These are phyloP conservation scores for Anguilla japonica DNA, from an alignment of 2,113 vertebrate genomes.

Conservation along the genomic window DNA sequence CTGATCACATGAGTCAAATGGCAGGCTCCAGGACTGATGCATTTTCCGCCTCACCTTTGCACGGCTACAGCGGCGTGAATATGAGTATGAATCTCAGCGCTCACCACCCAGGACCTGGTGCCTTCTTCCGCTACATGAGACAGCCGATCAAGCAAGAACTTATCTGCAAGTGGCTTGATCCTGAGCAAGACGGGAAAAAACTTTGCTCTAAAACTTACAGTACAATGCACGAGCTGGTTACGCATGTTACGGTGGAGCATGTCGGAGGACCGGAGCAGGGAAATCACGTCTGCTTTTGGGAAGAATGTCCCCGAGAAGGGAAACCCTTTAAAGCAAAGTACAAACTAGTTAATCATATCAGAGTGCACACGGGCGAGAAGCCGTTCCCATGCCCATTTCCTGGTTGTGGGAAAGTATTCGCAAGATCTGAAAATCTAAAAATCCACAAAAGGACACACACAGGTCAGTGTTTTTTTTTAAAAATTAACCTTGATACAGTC, in stretches of 20 bases:
- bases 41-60: constrained; percentile 86
- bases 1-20: constrained; percentile 91
- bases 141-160: constrained; percentile 98
- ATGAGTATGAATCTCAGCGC: constrained; percentile 90
- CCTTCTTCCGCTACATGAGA: constrained; percentile 98
- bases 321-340: constrained; percentile 99
- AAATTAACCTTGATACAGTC: constrained; percentile 37
- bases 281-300: constrained; percentile 98
- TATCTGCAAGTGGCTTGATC: constrained; percentile 96
- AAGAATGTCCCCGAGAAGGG: constrained; percentile 97
- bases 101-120: constrained; percentile 87
- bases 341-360: constrained; percentile 99
- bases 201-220: constrained; percentile 97
- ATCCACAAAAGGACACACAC: constrained; percentile 99
- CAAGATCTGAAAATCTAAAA: constrained; percentile 98
- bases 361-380: constrained; percentile 98
- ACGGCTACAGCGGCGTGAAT: constrained; percentile 85
- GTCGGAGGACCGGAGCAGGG: constrained; percentile 97
- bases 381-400: constrained; percentile 98
- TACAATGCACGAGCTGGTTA: constrained; percentile 98
- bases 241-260: constrained; percentile 97
- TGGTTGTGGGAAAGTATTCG: constrained; percentile 98
- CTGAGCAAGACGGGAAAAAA: constrained; percentile 79
- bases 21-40: constrained; percentile 89
- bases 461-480: constrained; percentile 80